Evolutionary conservation across 1,140 invertebrate species (phyloP), one percentile per base, ranked within the genome.

Genomic region (Homarus americanus): DNA sequence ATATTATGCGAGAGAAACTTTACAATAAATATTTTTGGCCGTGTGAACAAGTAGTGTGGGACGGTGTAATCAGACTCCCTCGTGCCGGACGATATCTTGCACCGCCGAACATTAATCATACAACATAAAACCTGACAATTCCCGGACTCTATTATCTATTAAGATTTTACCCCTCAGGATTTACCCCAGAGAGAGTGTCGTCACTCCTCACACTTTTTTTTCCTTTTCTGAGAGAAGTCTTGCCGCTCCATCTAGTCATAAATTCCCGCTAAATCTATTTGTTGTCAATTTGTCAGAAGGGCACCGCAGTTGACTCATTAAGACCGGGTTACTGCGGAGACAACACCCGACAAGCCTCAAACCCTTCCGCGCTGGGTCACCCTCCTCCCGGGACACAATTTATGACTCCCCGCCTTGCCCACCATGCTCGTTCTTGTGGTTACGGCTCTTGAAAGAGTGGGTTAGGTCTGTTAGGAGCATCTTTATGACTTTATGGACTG

Each of bases 401-500:
- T 90, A 90, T 90, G 87, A 76, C 87, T 90, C 79, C 80, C 82
- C 20, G 79, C 87, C 72, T 90, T 63, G 73, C 87, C 87, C 87
- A 83, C 49, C 49, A 49, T 82, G 87, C 87, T 83, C 87, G 82
- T 63, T 90, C 87, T 82, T 90, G 80, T 63, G 80, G 87, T 82
- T 84, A 75, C 80, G 80, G 80, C 69, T 63, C 87, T 83, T 83
- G 72, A 90, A 90, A 90, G 87, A 90, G 87, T 76, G 80, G 80
- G 87, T 80, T 88, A 80, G 86, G 78, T 79, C 75, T 88, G 86
- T 79, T 80, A 82, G 86, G 86, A 88, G 66, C 86, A 88, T 88
- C 76, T 88, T 88, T 88, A 88, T 88, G 86, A 88, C 86, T 88
- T 88, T 88, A 88, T 88, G 86, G 86, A 88, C 86, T 88, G 86